phyloP scores from a whole-genome alignment of 2,888 invertebrate genomes.

The Polydrusus cervinus region DNA sequence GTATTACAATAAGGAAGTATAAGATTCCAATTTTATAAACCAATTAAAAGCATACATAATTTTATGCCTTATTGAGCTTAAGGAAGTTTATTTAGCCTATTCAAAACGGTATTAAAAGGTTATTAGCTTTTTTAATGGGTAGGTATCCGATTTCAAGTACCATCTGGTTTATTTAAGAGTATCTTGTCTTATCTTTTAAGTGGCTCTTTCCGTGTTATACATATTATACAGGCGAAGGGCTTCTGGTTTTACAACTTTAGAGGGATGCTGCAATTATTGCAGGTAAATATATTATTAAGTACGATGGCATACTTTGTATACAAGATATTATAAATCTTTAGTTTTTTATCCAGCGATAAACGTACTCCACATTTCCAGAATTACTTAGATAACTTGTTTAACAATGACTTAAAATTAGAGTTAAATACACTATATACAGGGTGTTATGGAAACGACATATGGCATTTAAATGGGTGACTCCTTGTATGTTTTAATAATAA shows the following conservation, averaged over 20 bases:
- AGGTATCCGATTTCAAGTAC: slow-evolving; percentile 28
- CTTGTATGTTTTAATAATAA: no score
- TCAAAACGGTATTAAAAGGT: slow-evolving; percentile 19
- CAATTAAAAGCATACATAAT: not conserved
- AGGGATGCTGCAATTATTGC: not conserved
- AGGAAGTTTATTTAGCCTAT: slow-evolving; percentile 15
- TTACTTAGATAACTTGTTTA: no score
- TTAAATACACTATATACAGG: no score
- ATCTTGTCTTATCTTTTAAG: slow-evolving; percentile 27
- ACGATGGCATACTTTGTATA: not conserved
- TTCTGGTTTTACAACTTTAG: slow-evolving; percentile 22
- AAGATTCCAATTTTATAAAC: not conserved
- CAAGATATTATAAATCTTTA: no score
- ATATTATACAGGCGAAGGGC: not conserved
- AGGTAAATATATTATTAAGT: not conserved
- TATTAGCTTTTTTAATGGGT: slow-evolving; percentile 31
- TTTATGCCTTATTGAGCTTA: slow-evolving; percentile 18
- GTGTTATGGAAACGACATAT: no score
- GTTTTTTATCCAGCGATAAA: no score
- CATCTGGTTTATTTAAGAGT: slow-evolving; percentile 29
- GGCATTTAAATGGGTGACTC: no score
- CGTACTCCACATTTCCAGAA: no score
- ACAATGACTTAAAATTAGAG: no score
- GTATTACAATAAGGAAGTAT: slow-evolving; percentile 1
- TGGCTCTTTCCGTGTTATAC: slow-evolving; percentile 25